These are phyloP conservation scores for Melitaea athalia DNA, from an alignment of 2,888 invertebrate species.

Conservation along the genomic window DNA sequence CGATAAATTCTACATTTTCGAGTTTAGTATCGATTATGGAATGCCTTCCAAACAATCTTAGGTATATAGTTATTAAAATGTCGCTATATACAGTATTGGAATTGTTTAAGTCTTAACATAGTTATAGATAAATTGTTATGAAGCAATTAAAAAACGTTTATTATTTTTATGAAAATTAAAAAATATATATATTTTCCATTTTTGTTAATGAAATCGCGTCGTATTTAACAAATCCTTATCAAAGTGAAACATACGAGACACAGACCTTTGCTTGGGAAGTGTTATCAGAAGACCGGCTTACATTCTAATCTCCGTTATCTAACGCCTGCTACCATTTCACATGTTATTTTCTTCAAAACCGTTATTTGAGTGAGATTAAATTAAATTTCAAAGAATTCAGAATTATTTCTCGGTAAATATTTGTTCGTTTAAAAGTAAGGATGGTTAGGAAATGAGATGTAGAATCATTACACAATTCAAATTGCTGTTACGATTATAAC, in stretches of 20 bases:
- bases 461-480: not conserved
- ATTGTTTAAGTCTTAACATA: no score
- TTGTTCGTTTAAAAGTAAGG: not conserved
- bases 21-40: no score
- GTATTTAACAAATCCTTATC: slow-evolving; percentile 28
- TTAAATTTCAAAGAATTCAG: slow-evolving; percentile 5
- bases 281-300: slow-evolving; percentile 36
- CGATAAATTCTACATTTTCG: no score
- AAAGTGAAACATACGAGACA: slow-evolving; percentile 30
- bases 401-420: not conserved
- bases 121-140: no score
- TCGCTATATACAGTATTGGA: no score
- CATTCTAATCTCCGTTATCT: slow-evolving; percentile 34
- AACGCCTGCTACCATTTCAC: slow-evolving; percentile 22
- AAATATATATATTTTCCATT: not conserved
- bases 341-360: slow-evolving; percentile 21
- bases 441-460: no score
- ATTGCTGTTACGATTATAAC: no score
- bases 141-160: not conserved
- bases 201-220: slow-evolving; percentile 10
- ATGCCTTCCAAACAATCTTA: no score
- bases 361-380: slow-evolving; percentile 3
- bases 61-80: no score
- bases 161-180: not conserved
- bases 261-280: slow-evolving; percentile 30